Evolutionary conservation across 2,113 vertebrate genomes (phyloP), one percentile per base, ranked within the genome.

Genomic region (Pyxicephalus adspersus): DNA sequence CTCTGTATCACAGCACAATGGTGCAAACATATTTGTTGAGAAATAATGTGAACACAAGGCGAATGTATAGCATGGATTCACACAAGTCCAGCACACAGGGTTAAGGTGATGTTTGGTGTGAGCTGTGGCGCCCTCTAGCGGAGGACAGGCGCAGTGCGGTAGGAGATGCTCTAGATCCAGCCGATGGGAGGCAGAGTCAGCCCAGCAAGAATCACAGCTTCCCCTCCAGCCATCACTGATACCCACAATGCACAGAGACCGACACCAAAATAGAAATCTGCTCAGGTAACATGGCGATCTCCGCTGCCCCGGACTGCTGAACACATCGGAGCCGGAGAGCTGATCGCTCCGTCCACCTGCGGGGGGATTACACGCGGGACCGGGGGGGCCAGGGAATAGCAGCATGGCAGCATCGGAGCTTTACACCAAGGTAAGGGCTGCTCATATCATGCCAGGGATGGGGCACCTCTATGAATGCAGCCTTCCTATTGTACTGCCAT

Each of bases 401-500:
- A 87, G 86, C 87, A 97, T 96, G 96, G 94, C 95, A 83, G 90
- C 94, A 38, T 89, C 91, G 18, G 93, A 94, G 86, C 95, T 96
- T n/a, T 97, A 96, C 88, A 92, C 94, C 22, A 95, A 96, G 95
- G 96, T 98, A 90, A 86, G 75, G 26, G 26, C 2, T 26, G 22
- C 28, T 54, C 20, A 29, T 8, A 38, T 2, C 5, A 38, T 38
- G 34, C 34, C 2, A 38, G 34, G 34, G 2, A n/a, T n/a, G n/a
- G n/a, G n/a, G n/a, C n/a, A 2, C 50, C 2, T 4, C 28, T 20
- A 63, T 2, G 5, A 20, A 20, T 23, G 60, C 5, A 38, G 9
- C 5, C 34, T 9, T 3, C 5, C 5, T 9, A 38, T 38, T 38
- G 34, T 5, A 7, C 1, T 5, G 5, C 34, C 34, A 5, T n/a